Percentiles rank a stretch among this genome's conserved stretches.
phyloP scores from a whole-genome alignment of 53 echinoderm and acorn worm genomes.

The Astropecten irregularis region DNA sequence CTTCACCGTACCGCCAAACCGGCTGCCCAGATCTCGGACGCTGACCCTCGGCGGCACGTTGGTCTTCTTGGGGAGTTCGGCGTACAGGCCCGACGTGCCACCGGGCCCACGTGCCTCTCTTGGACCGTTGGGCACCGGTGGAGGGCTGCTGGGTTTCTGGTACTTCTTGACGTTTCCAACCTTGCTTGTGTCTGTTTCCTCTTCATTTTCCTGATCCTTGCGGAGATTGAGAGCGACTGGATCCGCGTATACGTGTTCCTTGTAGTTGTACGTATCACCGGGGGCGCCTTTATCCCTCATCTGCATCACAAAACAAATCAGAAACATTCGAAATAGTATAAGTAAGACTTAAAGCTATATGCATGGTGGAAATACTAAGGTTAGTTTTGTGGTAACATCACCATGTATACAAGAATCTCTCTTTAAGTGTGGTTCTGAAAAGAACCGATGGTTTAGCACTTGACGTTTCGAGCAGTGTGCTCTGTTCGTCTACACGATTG shows the following conservation, averaged over 20 bases:
- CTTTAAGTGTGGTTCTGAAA: too few relatives aligned
- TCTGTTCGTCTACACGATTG: too few relatives aligned
- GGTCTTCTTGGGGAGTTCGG: slow-evolving; percentile 20
- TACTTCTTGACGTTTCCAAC: not conserved
- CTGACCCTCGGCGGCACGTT: not conserved
- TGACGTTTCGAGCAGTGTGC: too few relatives aligned
- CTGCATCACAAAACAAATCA: not conserved
- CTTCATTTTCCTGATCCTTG: not conserved
- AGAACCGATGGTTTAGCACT: too few relatives aligned
- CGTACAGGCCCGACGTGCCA: slow-evolving; percentile 3
- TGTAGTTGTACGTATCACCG: slow-evolving; percentile 34
- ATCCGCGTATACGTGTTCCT: slow-evolving; percentile 43
- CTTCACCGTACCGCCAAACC: slow-evolving; percentile 1
- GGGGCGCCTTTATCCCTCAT: slow-evolving; percentile 27
- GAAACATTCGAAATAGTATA: too few relatives aligned
- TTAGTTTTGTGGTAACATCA: too few relatives aligned
- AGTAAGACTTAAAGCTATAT: too few relatives aligned
- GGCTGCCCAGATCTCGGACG: slow-evolving; percentile 12
- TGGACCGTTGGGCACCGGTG: slow-evolving; percentile 17
- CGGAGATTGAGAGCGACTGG: slow-evolving; percentile 20
- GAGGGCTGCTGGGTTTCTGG: not conserved
- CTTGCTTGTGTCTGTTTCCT: not conserved
- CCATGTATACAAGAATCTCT: too few relatives aligned
- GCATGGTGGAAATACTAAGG: too few relatives aligned
- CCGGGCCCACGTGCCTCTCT: not conserved